These are phyloP conservation scores for Caenorhabditis briggsae DNA, from an alignment of 1,140 invertebrate genomes.

Conservation along the genomic window DNA sequence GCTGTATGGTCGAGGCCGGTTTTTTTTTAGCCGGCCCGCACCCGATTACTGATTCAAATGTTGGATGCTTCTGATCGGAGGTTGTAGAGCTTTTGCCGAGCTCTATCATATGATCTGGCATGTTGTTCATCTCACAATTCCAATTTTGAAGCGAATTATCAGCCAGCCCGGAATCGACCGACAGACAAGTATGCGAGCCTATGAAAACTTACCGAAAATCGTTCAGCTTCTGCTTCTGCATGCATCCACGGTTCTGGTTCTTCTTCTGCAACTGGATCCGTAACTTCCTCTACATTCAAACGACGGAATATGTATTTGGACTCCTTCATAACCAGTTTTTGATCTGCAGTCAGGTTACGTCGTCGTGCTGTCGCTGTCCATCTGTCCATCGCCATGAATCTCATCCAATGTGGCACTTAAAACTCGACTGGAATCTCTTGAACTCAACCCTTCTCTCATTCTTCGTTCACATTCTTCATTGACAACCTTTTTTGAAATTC, in stretches of 20 bases:
- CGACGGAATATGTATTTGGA: neutral
- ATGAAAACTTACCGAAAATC: too few species aligned
- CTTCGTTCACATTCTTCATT: constrained; percentile 9
- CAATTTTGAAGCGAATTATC: too few species aligned
- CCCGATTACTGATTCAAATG: too few species aligned
- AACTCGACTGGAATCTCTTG: neutral
- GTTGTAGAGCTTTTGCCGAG: too few species aligned
- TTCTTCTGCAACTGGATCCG: neutral
- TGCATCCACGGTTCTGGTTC: neutral
- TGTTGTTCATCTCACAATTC: too few species aligned
- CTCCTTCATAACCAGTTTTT: neutral
- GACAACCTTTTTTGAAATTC: neutral
- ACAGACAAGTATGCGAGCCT: too few species aligned
- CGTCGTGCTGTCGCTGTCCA: neutral
- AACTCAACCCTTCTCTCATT: neutral
- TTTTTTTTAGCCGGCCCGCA: too few species aligned
- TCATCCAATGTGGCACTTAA: neutral
- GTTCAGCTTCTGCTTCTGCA: too few species aligned
- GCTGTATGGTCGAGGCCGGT: too few species aligned
- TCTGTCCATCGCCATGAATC: neutral
- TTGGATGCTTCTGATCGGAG: too few species aligned
- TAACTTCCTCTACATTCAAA: neutral
- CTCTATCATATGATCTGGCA: too few species aligned
- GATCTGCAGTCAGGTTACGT: neutral
- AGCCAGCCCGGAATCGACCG: too few species aligned